Evolutionary conservation across 2,888 invertebrate species (phyloP).

Genomic region (Tetragonula carbonaria): DNA sequence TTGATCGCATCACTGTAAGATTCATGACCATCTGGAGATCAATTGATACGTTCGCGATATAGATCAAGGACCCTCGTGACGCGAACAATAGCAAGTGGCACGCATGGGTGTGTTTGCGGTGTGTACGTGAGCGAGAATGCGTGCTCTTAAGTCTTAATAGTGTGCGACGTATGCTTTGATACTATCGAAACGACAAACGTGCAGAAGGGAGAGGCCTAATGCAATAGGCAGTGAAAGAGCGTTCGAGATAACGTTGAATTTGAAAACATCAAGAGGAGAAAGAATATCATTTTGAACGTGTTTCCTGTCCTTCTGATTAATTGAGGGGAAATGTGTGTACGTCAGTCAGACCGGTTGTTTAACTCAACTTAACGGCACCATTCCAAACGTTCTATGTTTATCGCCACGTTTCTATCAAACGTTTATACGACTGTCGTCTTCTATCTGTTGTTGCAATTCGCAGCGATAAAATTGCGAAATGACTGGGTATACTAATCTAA

Average conservation of each 20-base stretch:
- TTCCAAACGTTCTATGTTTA: neutral
- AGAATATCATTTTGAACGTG: neutral
- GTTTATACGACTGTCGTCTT: neutral
- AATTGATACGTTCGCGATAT: conserved; percentile 1
- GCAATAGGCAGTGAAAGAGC: neutral
- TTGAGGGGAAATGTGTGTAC: neutral
- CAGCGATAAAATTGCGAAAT: neutral
- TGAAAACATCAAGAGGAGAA: neutral
- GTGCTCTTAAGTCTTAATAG: conserved; percentile 31
- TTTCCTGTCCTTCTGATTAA: neutral
- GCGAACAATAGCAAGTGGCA: neutral
- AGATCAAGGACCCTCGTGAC: conserved; percentile 10
- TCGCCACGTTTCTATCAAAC: neutral
- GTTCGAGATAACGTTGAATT: neutral
- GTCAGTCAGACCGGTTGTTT: neutral
- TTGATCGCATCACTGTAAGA: neutral
- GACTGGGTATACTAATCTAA: neutral
- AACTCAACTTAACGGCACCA: neutral
- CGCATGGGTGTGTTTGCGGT: neutral
- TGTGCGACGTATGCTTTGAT: conserved; percentile 26
- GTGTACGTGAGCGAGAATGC: conserved; percentile 1
- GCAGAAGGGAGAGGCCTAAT: neutral
- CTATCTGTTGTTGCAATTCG: neutral
- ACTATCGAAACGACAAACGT: neutral
- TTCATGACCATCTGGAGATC: neutral